phyloP scores from a whole-genome alignment of 2,113 vertebrate genomes.

The Herpailurus yagouaroundi region DNA sequence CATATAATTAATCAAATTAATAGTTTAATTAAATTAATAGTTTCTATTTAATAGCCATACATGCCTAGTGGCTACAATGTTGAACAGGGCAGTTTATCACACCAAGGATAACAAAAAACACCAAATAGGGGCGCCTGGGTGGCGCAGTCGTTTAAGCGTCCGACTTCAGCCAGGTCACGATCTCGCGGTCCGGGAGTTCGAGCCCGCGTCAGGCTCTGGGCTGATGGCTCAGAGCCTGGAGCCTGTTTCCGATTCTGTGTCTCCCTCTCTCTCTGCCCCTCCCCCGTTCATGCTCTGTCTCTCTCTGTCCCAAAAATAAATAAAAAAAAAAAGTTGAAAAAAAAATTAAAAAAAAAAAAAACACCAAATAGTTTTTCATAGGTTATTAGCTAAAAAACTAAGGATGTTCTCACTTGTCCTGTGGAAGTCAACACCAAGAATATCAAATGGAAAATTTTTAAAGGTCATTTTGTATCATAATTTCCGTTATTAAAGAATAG shows the following conservation, averaged over 20 bases:
- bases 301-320: too few relatives aligned
- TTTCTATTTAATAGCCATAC: not conserved
- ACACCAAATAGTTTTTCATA: not conserved
- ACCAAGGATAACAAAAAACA: not conserved
- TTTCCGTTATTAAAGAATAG: not conserved
- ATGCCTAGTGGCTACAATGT: not conserved
- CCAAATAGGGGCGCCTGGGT: too few relatives aligned
- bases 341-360: too few relatives aligned
- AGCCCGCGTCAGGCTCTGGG: too few relatives aligned
- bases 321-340: too few relatives aligned
- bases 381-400: not conserved
- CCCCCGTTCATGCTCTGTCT: too few relatives aligned
- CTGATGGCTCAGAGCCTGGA: too few relatives aligned
- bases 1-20: not conserved
- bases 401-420: constrained; percentile 21
- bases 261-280: too few relatives aligned
- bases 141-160: too few relatives aligned
- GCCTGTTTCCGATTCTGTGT: too few relatives aligned
- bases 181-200: too few relatives aligned
- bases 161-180: too few relatives aligned
- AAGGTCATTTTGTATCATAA: not conserved
- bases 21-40: not conserved
- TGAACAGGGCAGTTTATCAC: not conserved
- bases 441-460: not conserved
- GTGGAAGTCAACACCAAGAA: not conserved